Evolutionary conservation across 2,113 vertebrate species (phyloP).

Genomic region (Pomatostomus ruficeps): DNA sequence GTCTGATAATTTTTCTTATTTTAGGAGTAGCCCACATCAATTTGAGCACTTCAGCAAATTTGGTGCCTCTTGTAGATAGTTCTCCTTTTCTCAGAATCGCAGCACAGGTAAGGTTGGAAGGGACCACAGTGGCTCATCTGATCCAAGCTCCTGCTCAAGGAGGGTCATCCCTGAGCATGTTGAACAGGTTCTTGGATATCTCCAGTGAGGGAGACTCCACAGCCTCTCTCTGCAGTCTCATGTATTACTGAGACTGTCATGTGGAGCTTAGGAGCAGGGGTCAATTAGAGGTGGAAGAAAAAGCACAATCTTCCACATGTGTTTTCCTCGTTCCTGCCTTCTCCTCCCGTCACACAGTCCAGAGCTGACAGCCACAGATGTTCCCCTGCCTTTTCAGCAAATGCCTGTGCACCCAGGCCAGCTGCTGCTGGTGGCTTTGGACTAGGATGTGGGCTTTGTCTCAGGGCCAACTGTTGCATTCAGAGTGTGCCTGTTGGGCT

Average conservation of each 20-base stretch:
- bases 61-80: neutral
- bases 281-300: neutral
- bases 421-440: neutral
- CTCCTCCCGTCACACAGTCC: neutral
- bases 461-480: neutral
- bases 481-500: neutral
- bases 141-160: neutral
- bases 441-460: neutral
- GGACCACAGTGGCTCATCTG: neutral
- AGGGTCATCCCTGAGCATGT: rapidly evolving
- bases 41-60: neutral
- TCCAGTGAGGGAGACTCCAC: neutral
- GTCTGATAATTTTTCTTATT: neutral
- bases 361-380: neutral
- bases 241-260: neutral
- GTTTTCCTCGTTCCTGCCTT: neutral
- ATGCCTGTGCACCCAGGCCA: neutral
- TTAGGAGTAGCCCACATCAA: neutral
- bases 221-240: neutral
- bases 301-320: neutral
- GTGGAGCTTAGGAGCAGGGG: neutral
- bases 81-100: neutral
- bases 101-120: neutral
- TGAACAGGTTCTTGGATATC: neutral
- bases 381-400: neutral